Percentiles rank a stretch among this genome's conserved stretches.
Conservation (phyloP, 2,888 invertebrate species). For the Conops quadrifasciatus region DNA sequence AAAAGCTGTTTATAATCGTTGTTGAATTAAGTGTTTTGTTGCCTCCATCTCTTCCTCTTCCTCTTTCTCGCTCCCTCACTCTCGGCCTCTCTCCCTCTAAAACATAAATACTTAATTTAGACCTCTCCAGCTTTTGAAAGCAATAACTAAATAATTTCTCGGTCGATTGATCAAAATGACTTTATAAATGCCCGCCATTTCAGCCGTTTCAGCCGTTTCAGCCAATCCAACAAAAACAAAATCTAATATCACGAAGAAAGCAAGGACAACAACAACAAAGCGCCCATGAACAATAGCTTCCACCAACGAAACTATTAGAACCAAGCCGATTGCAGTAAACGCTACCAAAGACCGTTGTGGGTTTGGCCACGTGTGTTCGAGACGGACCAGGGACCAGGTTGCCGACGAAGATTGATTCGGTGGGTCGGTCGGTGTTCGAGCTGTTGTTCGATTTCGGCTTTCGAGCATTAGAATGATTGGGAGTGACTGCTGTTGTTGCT, state of each 20-base stretch:
- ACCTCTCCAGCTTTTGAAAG: slow-evolving; percentile 15
- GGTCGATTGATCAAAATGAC: slow-evolving; percentile 36
- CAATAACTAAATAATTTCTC: slow-evolving; percentile 24
- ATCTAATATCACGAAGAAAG: slow-evolving; percentile 5
- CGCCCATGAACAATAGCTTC: too few relatives aligned
- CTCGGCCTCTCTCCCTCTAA: too few relatives aligned
- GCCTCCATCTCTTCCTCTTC: slow-evolving; percentile 14
- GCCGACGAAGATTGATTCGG: too few relatives aligned
- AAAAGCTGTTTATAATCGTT: slow-evolving; percentile 48
- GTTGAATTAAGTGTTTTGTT: slow-evolving; percentile 23
- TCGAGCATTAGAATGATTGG: too few relatives aligned
- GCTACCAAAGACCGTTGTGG: too few relatives aligned
- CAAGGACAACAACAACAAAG: neutral
- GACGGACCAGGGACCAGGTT: too few relatives aligned
- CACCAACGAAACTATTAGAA: too few relatives aligned
- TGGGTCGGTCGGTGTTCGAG: too few relatives aligned
- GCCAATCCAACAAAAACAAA: neutral
- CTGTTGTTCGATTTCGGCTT: too few relatives aligned
- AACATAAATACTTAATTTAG: too few relatives aligned
- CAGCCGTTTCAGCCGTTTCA: neutral
- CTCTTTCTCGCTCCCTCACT: slow-evolving; percentile 1
- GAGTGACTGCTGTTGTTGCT: slow-evolving; percentile 13
- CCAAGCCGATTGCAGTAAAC: too few relatives aligned
- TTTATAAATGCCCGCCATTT: slow-evolving; percentile 24
- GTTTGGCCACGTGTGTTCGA: too few relatives aligned